phyloP scores from a whole-genome alignment of 2,113 vertebrate species.

The Malurus melanocephalus region DNA sequence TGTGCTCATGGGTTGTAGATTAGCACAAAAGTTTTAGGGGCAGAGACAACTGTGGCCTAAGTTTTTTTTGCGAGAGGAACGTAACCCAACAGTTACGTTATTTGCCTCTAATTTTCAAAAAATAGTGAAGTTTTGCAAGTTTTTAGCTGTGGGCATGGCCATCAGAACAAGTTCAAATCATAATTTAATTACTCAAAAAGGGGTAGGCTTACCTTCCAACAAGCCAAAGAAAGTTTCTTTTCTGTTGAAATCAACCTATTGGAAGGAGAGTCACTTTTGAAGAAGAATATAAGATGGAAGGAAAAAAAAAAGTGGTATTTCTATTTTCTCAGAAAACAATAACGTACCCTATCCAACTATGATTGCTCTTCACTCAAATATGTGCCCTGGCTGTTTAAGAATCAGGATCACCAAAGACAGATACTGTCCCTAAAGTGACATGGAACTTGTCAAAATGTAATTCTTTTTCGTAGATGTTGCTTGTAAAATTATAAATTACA shows the following conservation, averaged over 20 bases:
- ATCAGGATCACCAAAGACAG: neutral
- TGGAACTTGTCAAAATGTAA: neutral
- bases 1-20: neutral
- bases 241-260: neutral
- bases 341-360: neutral
- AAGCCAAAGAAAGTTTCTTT: neutral
- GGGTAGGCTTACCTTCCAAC: neutral
- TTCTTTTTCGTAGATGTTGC: neutral
- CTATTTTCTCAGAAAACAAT: neutral
- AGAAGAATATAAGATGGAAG: neutral
- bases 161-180: neutral
- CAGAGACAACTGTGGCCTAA: neutral
- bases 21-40: neutral
- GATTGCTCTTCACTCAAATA: neutral
- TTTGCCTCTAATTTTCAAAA: no score
- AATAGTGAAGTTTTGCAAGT: no score
- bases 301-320: neutral
- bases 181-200: neutral
- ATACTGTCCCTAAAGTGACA: neutral
- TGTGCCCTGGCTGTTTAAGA: neutral
- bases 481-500: neutral
- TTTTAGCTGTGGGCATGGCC: neutral
- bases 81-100: neutral
- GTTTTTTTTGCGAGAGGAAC: neutral
- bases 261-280: neutral